phyloP scores from a whole-genome alignment of 2,888 invertebrate genomes.

The Argynnis bischoffii region DNA sequence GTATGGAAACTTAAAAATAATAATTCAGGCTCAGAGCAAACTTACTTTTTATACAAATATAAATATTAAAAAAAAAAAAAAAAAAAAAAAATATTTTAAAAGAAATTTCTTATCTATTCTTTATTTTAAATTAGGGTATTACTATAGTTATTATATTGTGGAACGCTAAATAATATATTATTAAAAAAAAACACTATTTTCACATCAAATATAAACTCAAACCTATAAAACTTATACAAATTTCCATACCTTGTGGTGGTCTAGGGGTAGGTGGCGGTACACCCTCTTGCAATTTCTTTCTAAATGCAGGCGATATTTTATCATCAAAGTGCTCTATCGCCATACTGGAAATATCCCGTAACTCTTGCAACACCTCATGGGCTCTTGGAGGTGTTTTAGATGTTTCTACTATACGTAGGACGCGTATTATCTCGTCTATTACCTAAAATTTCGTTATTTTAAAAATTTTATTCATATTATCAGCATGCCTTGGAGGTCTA shows the following conservation, averaged over 20 bases:
- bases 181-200: neutral
- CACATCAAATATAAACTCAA: neutral
- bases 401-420: conserved; percentile 86
- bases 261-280: conserved; percentile 49
- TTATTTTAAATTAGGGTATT: too few relatives aligned
- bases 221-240: neutral
- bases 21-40: too few relatives aligned
- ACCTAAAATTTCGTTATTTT: conserved; percentile 79
- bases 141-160: too few relatives aligned
- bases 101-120: too few relatives aligned
- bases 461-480: neutral
- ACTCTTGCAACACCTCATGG: conserved; percentile 92
- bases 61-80: too few relatives aligned
- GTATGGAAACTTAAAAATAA: too few relatives aligned
- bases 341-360: conserved; percentile 96
- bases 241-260: conserved; percentile 48
- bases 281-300: conserved; percentile 63
- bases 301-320: conserved; percentile 84
- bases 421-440: conserved; percentile 92
- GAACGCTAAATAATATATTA: neutral
- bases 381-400: conserved; percentile 86
- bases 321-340: conserved; percentile 98
- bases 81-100: too few relatives aligned
- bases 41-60: too few relatives aligned
- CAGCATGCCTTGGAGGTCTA: too few relatives aligned